These are phyloP conservation scores for Musca vetustissima DNA, from an alignment of 1,140 invertebrate species.

Conservation along the genomic window DNA sequence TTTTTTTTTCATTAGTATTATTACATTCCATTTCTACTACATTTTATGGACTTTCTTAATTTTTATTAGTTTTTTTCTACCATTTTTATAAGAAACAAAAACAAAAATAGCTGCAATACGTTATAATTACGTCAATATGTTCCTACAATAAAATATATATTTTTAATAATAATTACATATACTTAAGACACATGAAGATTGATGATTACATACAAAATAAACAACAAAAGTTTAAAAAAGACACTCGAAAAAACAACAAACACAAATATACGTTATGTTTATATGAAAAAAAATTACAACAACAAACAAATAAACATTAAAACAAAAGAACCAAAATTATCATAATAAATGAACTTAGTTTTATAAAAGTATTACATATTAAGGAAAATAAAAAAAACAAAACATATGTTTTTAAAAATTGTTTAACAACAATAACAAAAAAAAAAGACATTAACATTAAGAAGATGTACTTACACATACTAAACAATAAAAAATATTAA, in stretches of 20 bases:
- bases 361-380: conserved; percentile 7
- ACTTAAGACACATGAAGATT: conserved; percentile 22
- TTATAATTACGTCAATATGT: conserved; percentile 56
- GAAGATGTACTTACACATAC: conserved; percentile 7
- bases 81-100: background rate
- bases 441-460: conserved; percentile 2
- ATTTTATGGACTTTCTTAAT: too few relatives aligned
- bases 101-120: conserved; percentile 54
- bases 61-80: too few relatives aligned
- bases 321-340: conserved; percentile 29
- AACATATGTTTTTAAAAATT: background rate
- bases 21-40: too few relatives aligned
- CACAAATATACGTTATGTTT: conserved; percentile 23
- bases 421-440: background rate
- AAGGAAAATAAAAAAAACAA: background rate
- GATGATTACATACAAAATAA: conserved; percentile 24
- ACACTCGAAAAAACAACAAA: conserved; percentile 21
- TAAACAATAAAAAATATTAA: conserved; percentile 16
- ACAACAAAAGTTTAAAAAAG: conserved; percentile 3
- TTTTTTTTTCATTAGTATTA: too few relatives aligned
- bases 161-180: conserved; percentile 41
- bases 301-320: conserved; percentile 22
- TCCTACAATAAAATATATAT: conserved; percentile 50
- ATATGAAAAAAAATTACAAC: conserved; percentile 23
- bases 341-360: conserved; percentile 21